Evolutionary conservation across 2,888 invertebrate species (phyloP).

Genomic region (Synanthedon andrenaeformis): DNA sequence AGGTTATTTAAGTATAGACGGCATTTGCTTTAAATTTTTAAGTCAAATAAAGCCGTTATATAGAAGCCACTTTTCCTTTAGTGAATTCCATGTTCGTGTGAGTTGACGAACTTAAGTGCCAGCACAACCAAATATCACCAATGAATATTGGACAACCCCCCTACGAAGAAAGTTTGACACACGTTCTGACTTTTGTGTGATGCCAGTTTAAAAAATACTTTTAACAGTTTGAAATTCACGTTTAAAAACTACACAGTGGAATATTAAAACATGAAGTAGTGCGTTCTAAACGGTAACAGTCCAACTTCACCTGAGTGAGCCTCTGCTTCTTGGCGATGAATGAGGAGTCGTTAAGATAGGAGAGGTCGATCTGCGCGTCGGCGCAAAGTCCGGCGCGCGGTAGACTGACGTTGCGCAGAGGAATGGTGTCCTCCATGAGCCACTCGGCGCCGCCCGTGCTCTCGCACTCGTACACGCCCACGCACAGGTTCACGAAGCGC

Average conservation of each 20-base stretch:
- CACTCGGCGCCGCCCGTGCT: slow-evolving; percentile 95
- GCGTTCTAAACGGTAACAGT: too few species aligned
- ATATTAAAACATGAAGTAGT: not conserved
- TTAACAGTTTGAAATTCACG: not conserved
- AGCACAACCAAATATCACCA: too few species aligned
- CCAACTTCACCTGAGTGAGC: slow-evolving; percentile 73
- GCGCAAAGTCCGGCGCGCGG: slow-evolving; percentile 84
- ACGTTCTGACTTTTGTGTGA: too few species aligned
- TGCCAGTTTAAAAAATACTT: too few species aligned
- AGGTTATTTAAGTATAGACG: too few species aligned
- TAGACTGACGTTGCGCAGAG: slow-evolving; percentile 90
- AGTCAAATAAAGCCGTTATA: too few species aligned
- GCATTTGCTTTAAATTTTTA: too few species aligned
- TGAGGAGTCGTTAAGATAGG: slow-evolving; percentile 83
- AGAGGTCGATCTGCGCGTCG: slow-evolving; percentile 85
- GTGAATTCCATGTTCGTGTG: too few species aligned
- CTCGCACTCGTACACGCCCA: slow-evolving; percentile 99
- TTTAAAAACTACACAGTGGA: not conserved
- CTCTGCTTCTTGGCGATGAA: slow-evolving; percentile 86
- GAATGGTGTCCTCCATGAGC: slow-evolving; percentile 95
- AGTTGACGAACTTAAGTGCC: too few species aligned
- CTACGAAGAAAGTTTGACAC: too few species aligned
- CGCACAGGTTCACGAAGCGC: slow-evolving; percentile 89
- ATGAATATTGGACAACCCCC: too few species aligned
- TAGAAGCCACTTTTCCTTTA: too few species aligned